Percentiles rank a stretch among this genome's conserved stretches.
Conservation (phyloP, 2,797 vertebrate species). For the Coracias cyanogaster region DNA sequence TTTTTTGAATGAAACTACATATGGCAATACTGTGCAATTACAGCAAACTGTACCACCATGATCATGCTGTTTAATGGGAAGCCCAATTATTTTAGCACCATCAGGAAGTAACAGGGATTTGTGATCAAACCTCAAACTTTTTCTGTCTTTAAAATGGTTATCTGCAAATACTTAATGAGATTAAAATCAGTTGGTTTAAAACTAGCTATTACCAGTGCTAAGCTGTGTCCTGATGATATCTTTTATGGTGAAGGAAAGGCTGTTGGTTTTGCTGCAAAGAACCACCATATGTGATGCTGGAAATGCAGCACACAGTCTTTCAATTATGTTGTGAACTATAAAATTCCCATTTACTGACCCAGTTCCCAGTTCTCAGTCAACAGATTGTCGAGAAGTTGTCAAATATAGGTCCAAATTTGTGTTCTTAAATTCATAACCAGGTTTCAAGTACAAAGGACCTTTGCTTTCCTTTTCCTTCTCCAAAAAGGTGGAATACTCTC, state of each 20-base stretch:
- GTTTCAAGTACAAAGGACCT: neutral
- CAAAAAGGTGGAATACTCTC: neutral
- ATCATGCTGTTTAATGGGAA: neutral
- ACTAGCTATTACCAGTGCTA: neutral
- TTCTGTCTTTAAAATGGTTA: neutral
- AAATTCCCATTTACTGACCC: neutral
- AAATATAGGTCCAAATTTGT: neutral
- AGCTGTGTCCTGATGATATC: neutral
- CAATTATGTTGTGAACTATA: neutral
- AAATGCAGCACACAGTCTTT: neutral
- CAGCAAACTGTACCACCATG: neutral
- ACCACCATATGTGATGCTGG: neutral
- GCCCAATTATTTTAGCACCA: conserved; percentile 11
- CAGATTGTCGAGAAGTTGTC: neutral
- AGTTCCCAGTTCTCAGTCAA: neutral
- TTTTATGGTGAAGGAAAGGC: neutral
- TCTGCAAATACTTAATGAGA: neutral
- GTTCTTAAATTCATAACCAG: neutral
- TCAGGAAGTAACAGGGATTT: neutral
- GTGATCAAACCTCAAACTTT: neutral
- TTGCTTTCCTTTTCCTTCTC: neutral
- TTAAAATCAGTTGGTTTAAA: neutral
- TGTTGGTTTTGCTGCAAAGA: neutral
- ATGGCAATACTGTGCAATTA: neutral
- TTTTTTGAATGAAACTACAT: neutral